Evolutionary conservation across 2,888 invertebrate genomes (phyloP), one percentile per base, ranked within the genome.

Genomic region (Nasonia oneida): DNA sequence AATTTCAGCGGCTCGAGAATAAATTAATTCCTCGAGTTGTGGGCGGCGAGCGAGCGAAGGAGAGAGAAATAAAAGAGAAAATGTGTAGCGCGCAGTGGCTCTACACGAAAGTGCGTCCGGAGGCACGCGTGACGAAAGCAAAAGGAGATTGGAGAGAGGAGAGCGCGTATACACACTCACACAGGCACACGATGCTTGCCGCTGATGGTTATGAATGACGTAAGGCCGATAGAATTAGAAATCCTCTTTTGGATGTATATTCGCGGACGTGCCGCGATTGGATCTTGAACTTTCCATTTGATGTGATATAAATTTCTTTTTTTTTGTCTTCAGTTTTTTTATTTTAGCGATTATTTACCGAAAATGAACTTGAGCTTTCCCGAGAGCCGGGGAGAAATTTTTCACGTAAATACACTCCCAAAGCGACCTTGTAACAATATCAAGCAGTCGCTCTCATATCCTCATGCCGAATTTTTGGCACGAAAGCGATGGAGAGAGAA

Each of bases 201-300:
- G 57, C 8, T 73, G 74, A 84, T 75, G 37, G 37, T 75, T 81
- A 42, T 61, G 57, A 81, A 70, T 84, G 81, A 84, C 61, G 81
- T 71, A 81, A 84, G 18, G 12, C 70, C 33, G 81, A 57, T 81
- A 76, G 84, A 84, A 81, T 84, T 81, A 84, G 84, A 81, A 81
- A 84, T 80, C 73, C 81, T 53, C 67, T 53, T 76, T 80, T 75
- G 74, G 53, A 75, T 80, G 67, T 80, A 75, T 75, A 75, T 80
- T 84, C n/a, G 57, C 78, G 37, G 8, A 61, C n/a, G 53, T 61
- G n/a, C 42, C 12, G 12, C 47, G 1, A 12, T 3, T 47, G 47
- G 47, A 47, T 47, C 47, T 47, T 47, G 47, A 47, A 47, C 47
- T 47, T 12, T 47, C 47, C 47, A 47, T 47, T 47, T 47, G 47